phyloP scores from a whole-genome alignment of 2,113 vertebrate species.

The Synodontis membranacea region DNA sequence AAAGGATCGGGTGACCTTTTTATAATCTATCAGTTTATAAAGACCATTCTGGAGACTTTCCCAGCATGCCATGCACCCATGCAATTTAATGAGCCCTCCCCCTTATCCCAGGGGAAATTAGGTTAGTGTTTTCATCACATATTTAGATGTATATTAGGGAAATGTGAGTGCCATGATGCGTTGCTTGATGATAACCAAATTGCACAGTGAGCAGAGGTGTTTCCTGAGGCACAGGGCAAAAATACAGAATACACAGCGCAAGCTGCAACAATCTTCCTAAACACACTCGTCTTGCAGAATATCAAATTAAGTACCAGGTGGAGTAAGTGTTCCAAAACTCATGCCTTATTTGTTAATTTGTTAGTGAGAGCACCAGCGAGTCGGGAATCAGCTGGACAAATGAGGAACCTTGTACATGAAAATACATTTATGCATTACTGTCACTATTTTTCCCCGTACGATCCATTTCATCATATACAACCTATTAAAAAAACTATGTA shows the following conservation, averaged over 20 bases:
- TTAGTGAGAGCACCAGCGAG: background rate
- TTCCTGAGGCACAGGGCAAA: constrained; percentile 1
- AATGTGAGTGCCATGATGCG: constrained; percentile 21
- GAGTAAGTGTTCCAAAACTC: background rate
- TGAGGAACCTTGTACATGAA: background rate
- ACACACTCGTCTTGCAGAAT: constrained; percentile 32
- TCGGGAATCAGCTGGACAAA: background rate
- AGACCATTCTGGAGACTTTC: constrained; percentile 59
- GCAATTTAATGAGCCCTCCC: constrained; percentile 56
- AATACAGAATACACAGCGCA: constrained; percentile 10
- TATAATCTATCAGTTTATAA: constrained; percentile 53
- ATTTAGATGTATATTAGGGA: constrained; percentile 53
- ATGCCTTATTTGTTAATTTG: constrained; percentile 21
- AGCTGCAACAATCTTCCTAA: constrained; percentile 1
- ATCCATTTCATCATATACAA: constrained; percentile 9
- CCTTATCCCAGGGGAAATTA: constrained; percentile 49
- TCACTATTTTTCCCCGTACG: background rate
- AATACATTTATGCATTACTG: background rate
- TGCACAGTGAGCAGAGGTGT: constrained; percentile 20
- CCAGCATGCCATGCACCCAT: constrained; percentile 56
- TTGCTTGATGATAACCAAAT: constrained; percentile 40
- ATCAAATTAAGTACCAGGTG: constrained; percentile 2
- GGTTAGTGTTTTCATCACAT: constrained; percentile 40
- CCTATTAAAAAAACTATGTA: background rate
- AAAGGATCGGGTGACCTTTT: constrained; percentile 47